Evolutionary conservation across 2,888 invertebrate species (phyloP).

Genomic region (Andrena hattorfiana): DNA sequence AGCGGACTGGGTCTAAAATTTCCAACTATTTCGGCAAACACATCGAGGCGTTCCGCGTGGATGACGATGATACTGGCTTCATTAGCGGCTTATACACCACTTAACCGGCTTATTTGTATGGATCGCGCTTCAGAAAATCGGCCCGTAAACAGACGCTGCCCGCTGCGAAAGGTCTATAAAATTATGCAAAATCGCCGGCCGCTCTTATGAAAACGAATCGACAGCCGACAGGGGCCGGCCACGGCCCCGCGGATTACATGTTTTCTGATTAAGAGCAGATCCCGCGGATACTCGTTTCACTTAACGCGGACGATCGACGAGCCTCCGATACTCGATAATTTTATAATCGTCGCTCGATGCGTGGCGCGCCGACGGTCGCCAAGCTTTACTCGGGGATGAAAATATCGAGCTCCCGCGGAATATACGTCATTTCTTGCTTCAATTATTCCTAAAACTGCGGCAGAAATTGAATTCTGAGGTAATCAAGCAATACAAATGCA

Average conservation of each 20-base stretch:
- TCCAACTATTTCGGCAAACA: constrained; percentile 71
- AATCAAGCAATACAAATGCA: constrained; percentile 54
- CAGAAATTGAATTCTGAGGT: constrained; percentile 44
- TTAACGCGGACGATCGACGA: not conserved
- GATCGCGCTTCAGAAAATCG: constrained; percentile 64
- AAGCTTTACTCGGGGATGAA: not conserved
- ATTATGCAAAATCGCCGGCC: constrained; percentile 61
- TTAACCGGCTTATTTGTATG: constrained; percentile 64
- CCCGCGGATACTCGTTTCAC: constrained; percentile 29
- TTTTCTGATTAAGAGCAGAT: constrained; percentile 48
- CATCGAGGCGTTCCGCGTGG: constrained; percentile 65
- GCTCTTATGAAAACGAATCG: constrained; percentile 34
- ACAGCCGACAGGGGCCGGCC: not conserved
- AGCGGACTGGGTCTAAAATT: constrained; percentile 73
- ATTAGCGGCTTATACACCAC: constrained; percentile 69
- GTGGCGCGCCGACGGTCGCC: not conserved
- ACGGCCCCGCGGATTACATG: constrained; percentile 32
- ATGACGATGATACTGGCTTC: constrained; percentile 59
- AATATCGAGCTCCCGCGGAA: constrained; percentile 15
- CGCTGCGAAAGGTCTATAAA: constrained; percentile 61
- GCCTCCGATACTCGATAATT: constrained; percentile 24
- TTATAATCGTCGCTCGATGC: constrained; percentile 7
- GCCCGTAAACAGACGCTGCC: constrained; percentile 43
- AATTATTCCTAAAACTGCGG: constrained; percentile 42
- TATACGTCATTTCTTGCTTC: constrained; percentile 38